Base-by-base conservation (phyloP, 1,140 invertebrate genomes). In the Coenobita brevimanus region DNA sequence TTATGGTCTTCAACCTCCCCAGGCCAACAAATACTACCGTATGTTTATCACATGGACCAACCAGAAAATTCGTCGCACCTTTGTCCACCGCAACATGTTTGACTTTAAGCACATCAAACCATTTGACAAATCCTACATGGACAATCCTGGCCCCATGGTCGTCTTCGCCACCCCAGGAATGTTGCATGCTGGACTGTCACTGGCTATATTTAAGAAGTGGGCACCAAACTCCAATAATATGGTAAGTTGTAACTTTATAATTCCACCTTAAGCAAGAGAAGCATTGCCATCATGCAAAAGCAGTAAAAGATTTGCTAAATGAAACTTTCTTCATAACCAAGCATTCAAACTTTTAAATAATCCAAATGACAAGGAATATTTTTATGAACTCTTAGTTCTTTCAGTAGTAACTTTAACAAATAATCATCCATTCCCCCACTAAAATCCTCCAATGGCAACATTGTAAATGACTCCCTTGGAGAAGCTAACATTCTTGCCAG, bases 31-130 rank as follows among this genome's bases (percentile, higher is more conserved):
- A 92, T 99, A 99, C 93, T 99, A 99, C 92, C 99, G 99, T 94
- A 97, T 99, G 96, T 99, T 99, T 91, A 99, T 99, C 57, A 99
- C 98, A 15, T 99, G 99, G 99, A 99, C 99, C 0, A 99, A 99
- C 94, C 98, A 99, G 91, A 99, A 99, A 92, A 99, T 99, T 54
- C 96, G 98, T 85, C 98, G 99, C 93, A 99, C 99, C 1, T 99
- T 99, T 94, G 98, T 99, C 0, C 97, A 99, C 91, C 94, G 99
- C 90, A 99, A 99, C 92, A 99, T 99, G 99, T 99, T 99, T 94
- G 99, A 99, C 92, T 99, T 99, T 91, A 99, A 99, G 92, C 98
- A 99, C 91, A 99, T 99, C 76, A 98, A 98, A 93, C 97, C 98
- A 41, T 99, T 99, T 94, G 98, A 99, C 92, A 96, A 98, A 92